Percentiles rank a stretch among this genome's conserved stretches.
Conservation (phyloP, 2,797 vertebrate species). For the Phrynocephalus vlangalii region DNA sequence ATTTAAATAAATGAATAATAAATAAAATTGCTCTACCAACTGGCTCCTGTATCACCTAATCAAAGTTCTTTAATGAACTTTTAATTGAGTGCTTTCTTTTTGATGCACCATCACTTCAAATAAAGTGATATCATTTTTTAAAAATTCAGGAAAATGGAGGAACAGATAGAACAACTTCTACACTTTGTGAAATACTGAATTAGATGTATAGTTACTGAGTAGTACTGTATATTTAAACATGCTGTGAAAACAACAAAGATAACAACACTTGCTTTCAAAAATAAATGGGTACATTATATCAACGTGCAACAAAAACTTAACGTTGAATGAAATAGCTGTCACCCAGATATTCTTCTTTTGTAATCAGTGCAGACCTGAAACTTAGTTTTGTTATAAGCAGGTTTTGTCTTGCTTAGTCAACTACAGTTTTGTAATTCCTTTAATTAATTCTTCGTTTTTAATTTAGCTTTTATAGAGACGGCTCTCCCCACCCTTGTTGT, state of each 20-base stretch:
- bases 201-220: background rate
- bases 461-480: slow-evolving; percentile 94
- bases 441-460: slow-evolving; percentile 38
- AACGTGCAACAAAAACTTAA: background rate
- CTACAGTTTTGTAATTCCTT: slow-evolving; percentile 23
- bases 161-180: background rate
- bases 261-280: background rate
- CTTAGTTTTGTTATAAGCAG: background rate
- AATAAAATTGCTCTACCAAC: background rate
- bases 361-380: background rate
- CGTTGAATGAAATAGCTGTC: background rate
- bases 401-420: background rate
- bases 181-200: background rate
- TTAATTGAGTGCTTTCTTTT: background rate
- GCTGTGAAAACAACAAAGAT: background rate
- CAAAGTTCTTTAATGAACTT: background rate
- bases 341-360: slow-evolving; percentile 1
- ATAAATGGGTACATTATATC: background rate
- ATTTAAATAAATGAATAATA: no score
- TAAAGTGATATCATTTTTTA: background rate
- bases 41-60: background rate
- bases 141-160: background rate
- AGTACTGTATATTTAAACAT: background rate
- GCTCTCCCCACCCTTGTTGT: slow-evolving; percentile 95
- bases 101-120: background rate